phyloP scores from a whole-genome alignment of 1,140 invertebrate genomes.

The Temnothorax curvispinosus region DNA sequence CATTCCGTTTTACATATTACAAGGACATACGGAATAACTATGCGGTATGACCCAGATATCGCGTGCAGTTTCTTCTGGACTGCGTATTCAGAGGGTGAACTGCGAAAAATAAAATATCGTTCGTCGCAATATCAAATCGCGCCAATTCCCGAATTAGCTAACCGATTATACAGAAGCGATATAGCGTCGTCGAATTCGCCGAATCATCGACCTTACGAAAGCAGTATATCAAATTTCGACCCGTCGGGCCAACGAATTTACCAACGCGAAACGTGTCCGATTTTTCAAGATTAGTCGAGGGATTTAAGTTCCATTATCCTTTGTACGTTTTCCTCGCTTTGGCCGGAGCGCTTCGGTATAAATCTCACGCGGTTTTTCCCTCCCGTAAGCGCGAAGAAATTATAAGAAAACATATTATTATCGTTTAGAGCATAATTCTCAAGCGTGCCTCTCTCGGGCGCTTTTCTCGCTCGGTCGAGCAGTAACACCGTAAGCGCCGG shows the following conservation, averaged over 20 bases:
- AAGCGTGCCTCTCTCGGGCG: not conserved
- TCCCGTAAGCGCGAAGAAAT: not conserved
- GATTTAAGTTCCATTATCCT: not conserved
- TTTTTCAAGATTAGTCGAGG: not conserved
- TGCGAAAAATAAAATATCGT: not conserved
- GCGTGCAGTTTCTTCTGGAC: not conserved
- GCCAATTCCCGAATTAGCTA: not conserved
- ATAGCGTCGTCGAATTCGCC: not conserved
- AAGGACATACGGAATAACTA: not conserved
- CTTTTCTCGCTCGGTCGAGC: not conserved
- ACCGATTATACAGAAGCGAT: not conserved
- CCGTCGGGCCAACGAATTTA: not conserved
- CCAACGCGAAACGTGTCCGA: not conserved
- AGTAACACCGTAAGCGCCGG: not conserved
- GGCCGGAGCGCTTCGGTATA: not conserved
- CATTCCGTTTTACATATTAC: not conserved
- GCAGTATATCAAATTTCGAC: not conserved
- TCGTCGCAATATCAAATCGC: not conserved
- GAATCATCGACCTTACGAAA: not conserved
- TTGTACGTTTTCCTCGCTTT: not conserved
- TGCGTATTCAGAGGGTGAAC: not conserved
- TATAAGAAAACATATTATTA: not conserved
- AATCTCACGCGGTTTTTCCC: not conserved
- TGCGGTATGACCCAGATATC: not conserved
- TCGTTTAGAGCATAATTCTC: slow-evolving; percentile 6